Evolutionary conservation across 1,140 invertebrate genomes (phyloP).

Genomic region (Prorops nasuta): DNA sequence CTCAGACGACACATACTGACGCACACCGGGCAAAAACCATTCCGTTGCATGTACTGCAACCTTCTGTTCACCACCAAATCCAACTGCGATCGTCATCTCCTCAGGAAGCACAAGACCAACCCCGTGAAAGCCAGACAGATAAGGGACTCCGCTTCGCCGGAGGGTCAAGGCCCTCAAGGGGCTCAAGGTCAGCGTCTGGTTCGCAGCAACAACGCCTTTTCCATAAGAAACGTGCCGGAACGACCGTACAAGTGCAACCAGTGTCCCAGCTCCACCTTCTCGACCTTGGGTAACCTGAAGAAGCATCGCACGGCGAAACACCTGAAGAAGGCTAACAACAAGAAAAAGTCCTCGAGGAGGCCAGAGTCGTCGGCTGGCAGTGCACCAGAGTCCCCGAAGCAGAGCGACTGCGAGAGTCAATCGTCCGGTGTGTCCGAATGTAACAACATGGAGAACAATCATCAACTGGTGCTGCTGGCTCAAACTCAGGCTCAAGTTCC

Average conservation of each 20-base stretch:
- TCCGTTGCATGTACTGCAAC: slow-evolving; percentile 88
- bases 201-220: slow-evolving; percentile 51
- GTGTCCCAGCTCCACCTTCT: slow-evolving; percentile 83
- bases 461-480: not conserved
- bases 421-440: slow-evolving; percentile 43
- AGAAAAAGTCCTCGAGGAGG: slow-evolving; percentile 28
- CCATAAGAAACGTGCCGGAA: slow-evolving; percentile 73
- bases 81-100: slow-evolving; percentile 91
- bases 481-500: slow-evolving; percentile 1
- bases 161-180: slow-evolving; percentile 30
- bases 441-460: slow-evolving; percentile 28
- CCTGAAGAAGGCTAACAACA: slow-evolving; percentile 26
- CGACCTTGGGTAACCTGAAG: slow-evolving; percentile 75
- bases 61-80: slow-evolving; percentile 95
- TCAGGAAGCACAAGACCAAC: slow-evolving; percentile 81
- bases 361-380: slow-evolving; percentile 47
- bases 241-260: slow-evolving; percentile 80
- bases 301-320: slow-evolving; percentile 77
- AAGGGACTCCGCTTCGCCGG: slow-evolving; percentile 43
- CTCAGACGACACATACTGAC: slow-evolving; percentile 88
- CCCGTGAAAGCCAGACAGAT: slow-evolving; percentile 48
- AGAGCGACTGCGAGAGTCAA: slow-evolving; percentile 53
- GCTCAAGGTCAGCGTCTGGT: no score
- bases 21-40: slow-evolving; percentile 95
- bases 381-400: slow-evolving; percentile 33